Conservation (phyloP, 1,140 invertebrate genomes). For the Limonius californicus region DNA sequence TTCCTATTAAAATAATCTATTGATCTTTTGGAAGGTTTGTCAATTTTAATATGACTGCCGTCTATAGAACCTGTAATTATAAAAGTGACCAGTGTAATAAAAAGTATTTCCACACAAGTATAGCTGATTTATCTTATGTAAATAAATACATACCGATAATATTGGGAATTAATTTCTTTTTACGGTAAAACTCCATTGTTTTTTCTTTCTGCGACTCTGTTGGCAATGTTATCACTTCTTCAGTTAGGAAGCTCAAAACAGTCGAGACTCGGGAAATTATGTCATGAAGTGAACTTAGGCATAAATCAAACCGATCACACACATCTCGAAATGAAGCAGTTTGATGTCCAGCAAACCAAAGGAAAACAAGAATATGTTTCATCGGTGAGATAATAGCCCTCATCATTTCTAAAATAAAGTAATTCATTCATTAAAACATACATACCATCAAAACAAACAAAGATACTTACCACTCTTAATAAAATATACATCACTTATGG, state of each 20-base stretch:
- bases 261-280: background rate
- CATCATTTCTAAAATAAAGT: background rate
- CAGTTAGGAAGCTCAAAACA: background rate
- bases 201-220: background rate
- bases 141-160: slow-evolving; percentile 19
- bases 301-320: slow-evolving; percentile 11
- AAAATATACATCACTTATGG: no score
- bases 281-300: background rate
- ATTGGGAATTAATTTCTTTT: slow-evolving; percentile 8
- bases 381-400: background rate
- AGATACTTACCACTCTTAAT: no score
- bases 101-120: no score
- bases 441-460: no score
- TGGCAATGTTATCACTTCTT: background rate
- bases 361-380: background rate
- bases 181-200: slow-evolving; percentile 5
- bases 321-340: slow-evolving; percentile 10
- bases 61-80: slow-evolving; percentile 4
- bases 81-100: no score
- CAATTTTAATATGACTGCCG: slow-evolving; percentile 7
- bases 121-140: no score
- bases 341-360: slow-evolving; percentile 16
- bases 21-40: background rate
- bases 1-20: background rate
- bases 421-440: no score